Base-by-base conservation (phyloP, 2,888 invertebrate species). In the Diplazon laetatorius region DNA sequence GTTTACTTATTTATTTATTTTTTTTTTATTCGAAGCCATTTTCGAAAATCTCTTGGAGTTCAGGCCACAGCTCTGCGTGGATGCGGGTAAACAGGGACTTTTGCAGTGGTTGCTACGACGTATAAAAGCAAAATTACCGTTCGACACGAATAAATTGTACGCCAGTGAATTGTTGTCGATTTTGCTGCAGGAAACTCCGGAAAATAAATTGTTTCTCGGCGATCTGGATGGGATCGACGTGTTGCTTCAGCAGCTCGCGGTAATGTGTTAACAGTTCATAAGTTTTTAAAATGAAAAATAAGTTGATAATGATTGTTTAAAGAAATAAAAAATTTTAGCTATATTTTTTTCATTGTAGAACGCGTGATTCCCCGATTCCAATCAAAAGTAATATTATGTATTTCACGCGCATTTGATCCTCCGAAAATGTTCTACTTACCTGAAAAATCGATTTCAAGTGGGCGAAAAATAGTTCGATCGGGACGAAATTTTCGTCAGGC, bases 21-120 rank as follows among this genome's bases (percentile, higher is more conserved):
- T 39, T 39, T 35, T 6, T 6, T 59, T 68, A 80, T 82, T 90
- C 91, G 20, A 86, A 95, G 96, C 96, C 63, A 97, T 98, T 84
- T 94, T 99, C 85, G 99, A 99, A 92, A 99, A 99, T 91, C 93
- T 99, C 63, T 95, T 97, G 35, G 99, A 99, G 91, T 95, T 98
- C 85, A 94, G 95, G 80, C 95, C 96, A 10, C 96, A 97, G 82
- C 93, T 97, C 75, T 96, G 96, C 85, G 91, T 93, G 16, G 97
- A 98, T 89, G 96, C 97, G 12, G 96, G 96, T 0, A 96, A 97
- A 88, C 97, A 98, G 92, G 98, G 98, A 5, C 93, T 99, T 57
- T 91, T 99, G 87, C 94, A 94, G 80, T 99, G 99, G 99, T 92
- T 99, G 73, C 92, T 99, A 3, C 97, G 97, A 90, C 93, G 99